phyloP scores from a whole-genome alignment of 37 sponge, comb jelly and placozoan genomes.

The Crambe crambe region DNA sequence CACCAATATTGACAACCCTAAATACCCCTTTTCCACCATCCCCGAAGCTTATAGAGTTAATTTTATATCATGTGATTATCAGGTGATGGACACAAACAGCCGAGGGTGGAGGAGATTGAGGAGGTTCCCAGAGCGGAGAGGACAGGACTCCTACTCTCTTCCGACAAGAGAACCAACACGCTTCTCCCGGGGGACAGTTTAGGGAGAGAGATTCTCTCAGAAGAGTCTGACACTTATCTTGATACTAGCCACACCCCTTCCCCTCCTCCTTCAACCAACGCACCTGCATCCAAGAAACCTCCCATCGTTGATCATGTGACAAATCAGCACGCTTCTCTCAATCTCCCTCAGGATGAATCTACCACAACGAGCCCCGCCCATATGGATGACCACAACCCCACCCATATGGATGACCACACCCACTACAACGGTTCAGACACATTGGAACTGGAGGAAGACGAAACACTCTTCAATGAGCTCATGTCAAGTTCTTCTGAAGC shows the following conservation, averaged over 20 bases:
- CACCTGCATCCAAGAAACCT: too few species aligned
- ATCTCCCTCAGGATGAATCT: background rate
- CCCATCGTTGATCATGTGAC: background rate
- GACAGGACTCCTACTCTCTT: too few species aligned
- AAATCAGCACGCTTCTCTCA: background rate
- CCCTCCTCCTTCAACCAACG: too few species aligned
- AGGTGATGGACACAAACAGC: too few species aligned
- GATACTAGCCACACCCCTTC: too few species aligned
- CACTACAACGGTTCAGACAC: background rate
- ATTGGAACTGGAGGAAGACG: background rate
- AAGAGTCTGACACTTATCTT: too few species aligned
- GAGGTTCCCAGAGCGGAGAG: too few species aligned
- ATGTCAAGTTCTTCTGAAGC: conserved; percentile 31
- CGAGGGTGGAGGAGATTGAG: too few species aligned
- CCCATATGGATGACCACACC: background rate
- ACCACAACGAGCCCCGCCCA: background rate
- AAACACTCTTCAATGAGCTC: conserved; percentile 24
- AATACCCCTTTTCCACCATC: conserved; percentile 47
- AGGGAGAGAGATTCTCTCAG: too few species aligned
- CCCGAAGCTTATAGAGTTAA: background rate
- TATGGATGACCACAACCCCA: background rate
- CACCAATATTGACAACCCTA: conserved; percentile 57
- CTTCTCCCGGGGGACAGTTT: too few species aligned
- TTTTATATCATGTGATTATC: too few species aligned
- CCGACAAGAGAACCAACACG: too few species aligned